These are phyloP conservation scores for Drosophila lacicola DNA, from an alignment of 2,888 invertebrate genomes.

Conservation along the genomic window DNA sequence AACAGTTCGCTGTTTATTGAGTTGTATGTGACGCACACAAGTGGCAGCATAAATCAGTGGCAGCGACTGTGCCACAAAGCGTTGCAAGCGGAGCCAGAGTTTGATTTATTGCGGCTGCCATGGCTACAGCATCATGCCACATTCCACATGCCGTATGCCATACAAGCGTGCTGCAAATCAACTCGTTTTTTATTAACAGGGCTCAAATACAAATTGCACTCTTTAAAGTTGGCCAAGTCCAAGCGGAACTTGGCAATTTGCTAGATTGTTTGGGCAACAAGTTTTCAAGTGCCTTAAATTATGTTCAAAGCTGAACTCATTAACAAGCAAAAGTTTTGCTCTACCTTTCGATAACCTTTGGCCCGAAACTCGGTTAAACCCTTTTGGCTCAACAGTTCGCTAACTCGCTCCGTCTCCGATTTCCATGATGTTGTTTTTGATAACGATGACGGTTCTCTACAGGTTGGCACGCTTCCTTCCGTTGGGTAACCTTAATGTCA, in stretches of 20 bases:
- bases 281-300: constrained; percentile 57
- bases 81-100: constrained; percentile 22
- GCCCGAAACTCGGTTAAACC: constrained; percentile 26
- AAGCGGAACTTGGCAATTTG: constrained; percentile 22
- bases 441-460: constrained; percentile 38
- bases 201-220: neutral
- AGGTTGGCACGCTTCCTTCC: constrained; percentile 16
- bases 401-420: constrained; percentile 16
- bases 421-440: constrained; percentile 28
- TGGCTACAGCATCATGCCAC: constrained; percentile 12
- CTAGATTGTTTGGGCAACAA: constrained; percentile 51
- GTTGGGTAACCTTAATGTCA: constrained; percentile 57
- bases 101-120: constrained; percentile 55
- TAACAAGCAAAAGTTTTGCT: constrained; percentile 26
- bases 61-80: constrained; percentile 43
- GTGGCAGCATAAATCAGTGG: constrained; percentile 64
- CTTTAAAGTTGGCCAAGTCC: constrained; percentile 8
- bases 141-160: neutral
- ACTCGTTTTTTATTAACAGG: constrained; percentile 30
- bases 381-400: constrained; percentile 65
- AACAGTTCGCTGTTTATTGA: constrained; percentile 57
- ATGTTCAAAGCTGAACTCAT: constrained; percentile 26
- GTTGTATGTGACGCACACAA: constrained; percentile 37
- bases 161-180: constrained; percentile 19
- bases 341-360: constrained; percentile 18